Evolutionary conservation across 37 sponge, comb jelly and placozoan genomes (phyloP).

Genomic region (Dysidea cf. avara): DNA sequence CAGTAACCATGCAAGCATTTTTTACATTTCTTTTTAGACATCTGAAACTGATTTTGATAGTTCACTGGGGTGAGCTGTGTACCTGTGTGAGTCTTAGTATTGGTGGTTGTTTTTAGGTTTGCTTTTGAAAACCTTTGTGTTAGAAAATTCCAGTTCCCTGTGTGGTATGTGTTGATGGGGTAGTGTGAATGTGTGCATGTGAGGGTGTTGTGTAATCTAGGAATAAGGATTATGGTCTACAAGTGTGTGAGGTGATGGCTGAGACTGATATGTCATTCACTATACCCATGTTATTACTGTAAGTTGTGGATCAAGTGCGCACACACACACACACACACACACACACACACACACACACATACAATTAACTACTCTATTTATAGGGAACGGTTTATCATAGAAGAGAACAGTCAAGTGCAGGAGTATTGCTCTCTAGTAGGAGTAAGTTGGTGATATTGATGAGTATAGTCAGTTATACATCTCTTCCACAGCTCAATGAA

Average conservation of each 20-base stretch:
- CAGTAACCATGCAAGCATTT: too few relatives aligned
- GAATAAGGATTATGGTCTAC: conserved; percentile 22
- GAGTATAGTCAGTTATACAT: not conserved
- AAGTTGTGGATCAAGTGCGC: too few relatives aligned
- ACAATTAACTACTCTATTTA: too few relatives aligned
- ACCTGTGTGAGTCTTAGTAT: too few relatives aligned
- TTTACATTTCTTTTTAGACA: too few relatives aligned
- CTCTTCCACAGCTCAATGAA: conserved; percentile 37
- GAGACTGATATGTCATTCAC: conserved; percentile 64
- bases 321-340: conserved; percentile 1
- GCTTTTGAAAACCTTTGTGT: conserved; percentile 61
- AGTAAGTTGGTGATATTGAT: conserved; percentile 2
- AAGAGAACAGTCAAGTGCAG: conserved; percentile 24
- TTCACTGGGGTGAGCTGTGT: too few relatives aligned
- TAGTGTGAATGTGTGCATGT: not conserved
- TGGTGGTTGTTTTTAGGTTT: conserved; percentile 17
- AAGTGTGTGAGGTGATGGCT: conserved; percentile 82
- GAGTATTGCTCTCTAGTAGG: conserved; percentile 15
- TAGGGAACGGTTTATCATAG: conserved; percentile 34
- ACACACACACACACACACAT: not conserved
- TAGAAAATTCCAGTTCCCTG: conserved; percentile 44
- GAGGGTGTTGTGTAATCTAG: not conserved
- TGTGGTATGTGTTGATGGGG: conserved; percentile 2
- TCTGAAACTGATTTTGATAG: too few relatives aligned
- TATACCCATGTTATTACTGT: conserved; percentile 76